Evolutionary conservation across 2,888 invertebrate genomes (phyloP), one percentile per base, ranked within the genome.

Genomic region (Cheilosia urbana): DNA sequence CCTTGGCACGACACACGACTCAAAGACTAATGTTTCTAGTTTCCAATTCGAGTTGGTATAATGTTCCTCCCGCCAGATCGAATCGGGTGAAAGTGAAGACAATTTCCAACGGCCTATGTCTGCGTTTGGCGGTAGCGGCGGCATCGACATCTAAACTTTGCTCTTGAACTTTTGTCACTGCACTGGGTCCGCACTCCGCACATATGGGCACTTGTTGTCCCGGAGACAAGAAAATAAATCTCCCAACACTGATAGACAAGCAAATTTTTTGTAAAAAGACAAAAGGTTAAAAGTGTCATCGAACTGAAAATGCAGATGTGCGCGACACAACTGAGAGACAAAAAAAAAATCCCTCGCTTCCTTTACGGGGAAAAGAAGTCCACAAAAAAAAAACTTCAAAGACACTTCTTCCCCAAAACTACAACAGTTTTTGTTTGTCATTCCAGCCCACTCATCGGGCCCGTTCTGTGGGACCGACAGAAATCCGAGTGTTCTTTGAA

Each of bases 241-340:
- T 65, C 37, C 2, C 49, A 34, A 71, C 63, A 58, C 71, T 76
- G 71, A 72, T 69, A 77, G 49, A 53, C 72, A 58, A 72, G 66
- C 72, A 72, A 83, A 72, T 78, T 83, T 68, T 78, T 78, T 49
- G 58, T 40, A 40, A 66, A 82, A 82, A 82, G 30, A 66, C n/a
- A 82, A 82, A 82, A 81, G 63, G 76, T 76, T 69, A 68, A 1
- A 81, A 68, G 60, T 69, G 76, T 81, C 81, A 81, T 42, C 68
- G 9, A 71, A 49, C 47, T 24, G 17, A 65, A 65, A 58, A 72
- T 79, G 51, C 60, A 80, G 75, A 80, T 55, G 45, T 60, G 19
- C 65, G 7, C 40, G 9, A 62, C 51, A 40, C 40, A 42, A 30
- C 30, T 9, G 30, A 30, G 30, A 27, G 27, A 27, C 2, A 30